A percentile compares a stretch with the other conserved stretches of the same genome.
Conservation (phyloP, 2,888 invertebrate species). For the Hesperia comma region DNA sequence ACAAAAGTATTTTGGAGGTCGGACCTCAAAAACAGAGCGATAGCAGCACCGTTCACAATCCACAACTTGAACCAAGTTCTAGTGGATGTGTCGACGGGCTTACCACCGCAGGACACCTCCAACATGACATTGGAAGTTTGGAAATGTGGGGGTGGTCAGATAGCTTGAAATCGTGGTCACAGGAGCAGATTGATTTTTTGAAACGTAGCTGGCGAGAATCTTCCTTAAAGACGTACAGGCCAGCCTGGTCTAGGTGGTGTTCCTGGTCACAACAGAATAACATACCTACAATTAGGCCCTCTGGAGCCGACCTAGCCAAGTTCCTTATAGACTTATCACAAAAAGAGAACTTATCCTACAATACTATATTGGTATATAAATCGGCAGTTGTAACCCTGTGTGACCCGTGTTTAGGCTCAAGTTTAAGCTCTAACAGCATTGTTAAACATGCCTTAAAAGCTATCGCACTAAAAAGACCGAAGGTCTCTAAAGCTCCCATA, state of each 20-base stretch:
- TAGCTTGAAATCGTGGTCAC: not conserved
- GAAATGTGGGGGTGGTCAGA: conserved; percentile 1
- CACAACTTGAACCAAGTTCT: conserved; percentile 23
- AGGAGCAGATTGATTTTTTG: not conserved
- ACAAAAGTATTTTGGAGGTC: conserved; percentile 38
- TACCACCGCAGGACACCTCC: not conserved
- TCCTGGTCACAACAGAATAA: not conserved
- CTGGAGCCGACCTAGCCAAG: not conserved
- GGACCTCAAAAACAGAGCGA: conserved; percentile 38
- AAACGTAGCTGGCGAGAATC: conserved; percentile 7
- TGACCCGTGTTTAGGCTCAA: conserved; percentile 8
- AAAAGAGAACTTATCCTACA: not conserved
- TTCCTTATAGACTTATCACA: not conserved
- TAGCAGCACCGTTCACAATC: conserved; percentile 38
- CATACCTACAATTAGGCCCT: not conserved
- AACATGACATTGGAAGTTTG: not conserved
- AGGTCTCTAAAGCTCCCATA: not conserved
- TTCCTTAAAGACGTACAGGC: conserved; percentile 1
- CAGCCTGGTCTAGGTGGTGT: conserved; percentile 3
- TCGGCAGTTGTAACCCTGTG: too few relatives aligned
- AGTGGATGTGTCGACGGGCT: conserved; percentile 9
- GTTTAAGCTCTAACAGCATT: not conserved
- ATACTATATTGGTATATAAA: conserved; percentile 22
- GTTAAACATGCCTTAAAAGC: not conserved
- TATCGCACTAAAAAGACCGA: not conserved